A percentile compares a stretch with the other conserved stretches of the same genome.
Conservation (phyloP, 2,888 invertebrate species). For the Ophion slaviceki region DNA sequence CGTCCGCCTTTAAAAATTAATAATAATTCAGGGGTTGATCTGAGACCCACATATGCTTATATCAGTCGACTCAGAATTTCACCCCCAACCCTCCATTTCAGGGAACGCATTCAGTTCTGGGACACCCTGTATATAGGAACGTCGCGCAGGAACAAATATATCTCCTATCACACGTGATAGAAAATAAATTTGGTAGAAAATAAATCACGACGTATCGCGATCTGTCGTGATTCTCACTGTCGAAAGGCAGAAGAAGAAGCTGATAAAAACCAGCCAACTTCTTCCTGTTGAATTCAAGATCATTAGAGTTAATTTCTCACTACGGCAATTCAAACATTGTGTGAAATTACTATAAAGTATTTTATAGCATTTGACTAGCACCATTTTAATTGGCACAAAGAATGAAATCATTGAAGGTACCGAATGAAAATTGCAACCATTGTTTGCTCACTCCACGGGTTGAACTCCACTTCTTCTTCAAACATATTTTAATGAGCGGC, state of each 20-base stretch:
- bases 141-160: too few species aligned
- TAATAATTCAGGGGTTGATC: too few species aligned
- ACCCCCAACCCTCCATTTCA: too few species aligned
- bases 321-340: background rate
- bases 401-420: background rate
- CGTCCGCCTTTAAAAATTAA: too few species aligned
- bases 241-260: background rate
- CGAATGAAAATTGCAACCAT: background rate
- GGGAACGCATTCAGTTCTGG: too few species aligned
- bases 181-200: too few species aligned
- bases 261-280: background rate
- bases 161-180: too few species aligned
- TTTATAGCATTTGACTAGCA: background rate
- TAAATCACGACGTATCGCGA: too few species aligned
- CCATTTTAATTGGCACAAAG: background rate
- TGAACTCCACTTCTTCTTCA: background rate
- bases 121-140: too few species aligned
- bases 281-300: background rate
- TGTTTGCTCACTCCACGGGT: background rate
- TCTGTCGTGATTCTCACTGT: background rate
- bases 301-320: background rate
- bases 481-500: background rate
- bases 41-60: too few species aligned
- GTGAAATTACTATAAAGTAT: background rate
- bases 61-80: too few species aligned